A percentile compares a stretch with the other conserved stretches of the same genome.
Conservation (phyloP, 2,797 vertebrate species). For the Anableps anableps region DNA sequence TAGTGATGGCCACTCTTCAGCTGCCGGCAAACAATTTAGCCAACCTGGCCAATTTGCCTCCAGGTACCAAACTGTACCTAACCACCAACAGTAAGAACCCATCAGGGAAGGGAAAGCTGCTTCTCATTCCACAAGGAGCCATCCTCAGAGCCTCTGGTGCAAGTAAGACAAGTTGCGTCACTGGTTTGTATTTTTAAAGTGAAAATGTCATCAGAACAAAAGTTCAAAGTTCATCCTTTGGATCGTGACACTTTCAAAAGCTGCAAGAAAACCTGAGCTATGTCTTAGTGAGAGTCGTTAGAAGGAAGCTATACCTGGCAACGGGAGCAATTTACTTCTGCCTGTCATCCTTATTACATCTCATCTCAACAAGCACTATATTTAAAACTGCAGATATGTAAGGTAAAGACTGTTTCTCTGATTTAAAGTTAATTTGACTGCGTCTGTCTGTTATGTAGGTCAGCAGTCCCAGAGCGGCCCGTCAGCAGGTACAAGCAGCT, state of each 20-base stretch:
- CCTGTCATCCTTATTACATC: neutral
- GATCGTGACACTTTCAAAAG: neutral
- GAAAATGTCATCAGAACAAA: neutral
- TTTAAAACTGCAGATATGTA: conserved; percentile 11
- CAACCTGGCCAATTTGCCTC: conserved; percentile 95
- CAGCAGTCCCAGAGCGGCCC: conserved; percentile 86
- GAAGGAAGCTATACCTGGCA: too few relatives aligned
- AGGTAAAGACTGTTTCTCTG: conserved; percentile 35
- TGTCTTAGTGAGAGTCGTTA: neutral
- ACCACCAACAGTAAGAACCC: conserved; percentile 99
- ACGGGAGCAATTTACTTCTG: neutral
- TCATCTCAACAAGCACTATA: neutral
- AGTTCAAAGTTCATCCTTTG: neutral
- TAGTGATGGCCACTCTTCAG: conserved; percentile 98
- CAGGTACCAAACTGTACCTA: conserved; percentile 97
- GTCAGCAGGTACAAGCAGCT: conserved; percentile 72
- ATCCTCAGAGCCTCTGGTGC: conserved; percentile 92
- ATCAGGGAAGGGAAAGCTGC: conserved; percentile 96
- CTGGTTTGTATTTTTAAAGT: neutral
- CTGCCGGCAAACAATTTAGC: conserved; percentile 97
- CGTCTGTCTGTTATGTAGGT: conserved; percentile 80
- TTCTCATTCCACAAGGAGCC: conserved; percentile 98
- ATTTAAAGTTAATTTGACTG: conserved; percentile 42
- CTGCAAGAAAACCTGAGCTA: neutral
- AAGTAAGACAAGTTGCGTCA: conserved; percentile 64